Evolutionary conservation across 2,888 invertebrate genomes (phyloP).

Genomic region (Alentia gelatinosa): DNA sequence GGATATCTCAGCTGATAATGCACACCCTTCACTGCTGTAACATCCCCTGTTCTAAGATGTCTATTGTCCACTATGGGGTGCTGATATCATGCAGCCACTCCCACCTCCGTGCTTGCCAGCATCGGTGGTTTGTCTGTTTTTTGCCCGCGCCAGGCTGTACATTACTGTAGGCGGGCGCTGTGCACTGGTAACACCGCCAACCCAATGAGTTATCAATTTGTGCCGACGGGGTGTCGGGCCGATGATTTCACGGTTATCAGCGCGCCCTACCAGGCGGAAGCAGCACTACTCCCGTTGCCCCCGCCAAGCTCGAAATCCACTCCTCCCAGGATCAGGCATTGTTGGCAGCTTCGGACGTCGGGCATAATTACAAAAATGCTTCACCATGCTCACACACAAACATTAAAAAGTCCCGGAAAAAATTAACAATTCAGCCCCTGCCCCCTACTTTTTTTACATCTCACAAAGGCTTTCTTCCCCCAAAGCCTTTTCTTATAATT

Average conservation of each 20-base stretch:
- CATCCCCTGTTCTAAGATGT: too few relatives aligned
- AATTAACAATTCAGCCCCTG: too few relatives aligned
- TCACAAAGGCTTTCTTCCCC: too few relatives aligned
- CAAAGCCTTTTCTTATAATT: too few relatives aligned
- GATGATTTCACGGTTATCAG: slow-evolving; percentile 28
- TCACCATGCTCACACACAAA: too few relatives aligned
- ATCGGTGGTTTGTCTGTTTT: not conserved
- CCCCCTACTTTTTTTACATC: too few relatives aligned
- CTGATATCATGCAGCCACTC: not conserved
- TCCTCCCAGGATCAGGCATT: not conserved
- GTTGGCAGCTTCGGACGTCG: not conserved
- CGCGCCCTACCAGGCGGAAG: not conserved
- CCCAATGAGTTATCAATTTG: slow-evolving; percentile 35
- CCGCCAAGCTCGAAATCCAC: not conserved
- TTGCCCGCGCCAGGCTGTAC: not conserved
- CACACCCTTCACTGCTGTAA: too few relatives aligned
- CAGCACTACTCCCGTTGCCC: not conserved
- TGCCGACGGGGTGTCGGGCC: not conserved
- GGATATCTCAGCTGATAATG: too few relatives aligned
- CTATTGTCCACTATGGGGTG: too few relatives aligned
- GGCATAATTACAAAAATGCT: not conserved
- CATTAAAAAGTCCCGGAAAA: too few relatives aligned
- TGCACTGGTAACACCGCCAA: not conserved
- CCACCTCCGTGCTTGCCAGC: not conserved
- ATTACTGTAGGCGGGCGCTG: not conserved